Conservation (phyloP, 2,888 invertebrate species). For the Lithosia quadra region DNA sequence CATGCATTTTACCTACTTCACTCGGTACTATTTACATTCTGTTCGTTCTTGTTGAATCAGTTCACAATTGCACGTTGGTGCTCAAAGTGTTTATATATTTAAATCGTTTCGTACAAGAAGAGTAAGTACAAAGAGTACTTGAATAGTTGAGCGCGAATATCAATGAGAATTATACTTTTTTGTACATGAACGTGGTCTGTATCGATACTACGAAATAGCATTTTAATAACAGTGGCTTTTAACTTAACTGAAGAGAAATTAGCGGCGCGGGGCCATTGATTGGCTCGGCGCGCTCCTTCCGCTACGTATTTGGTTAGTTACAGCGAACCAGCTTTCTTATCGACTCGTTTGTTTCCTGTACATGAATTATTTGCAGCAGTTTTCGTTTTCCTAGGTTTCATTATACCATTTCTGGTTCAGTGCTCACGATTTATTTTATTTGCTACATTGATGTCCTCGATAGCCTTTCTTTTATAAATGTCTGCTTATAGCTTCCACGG, state of each 20-base stretch:
- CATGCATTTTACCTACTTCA: constrained; percentile 29
- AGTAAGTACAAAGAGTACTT: constrained; percentile 51
- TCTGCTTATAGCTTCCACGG: neutral
- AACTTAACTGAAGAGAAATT: constrained; percentile 48
- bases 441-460: neutral
- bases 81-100: constrained; percentile 54
- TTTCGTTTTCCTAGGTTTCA: constrained; percentile 51
- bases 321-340: constrained; percentile 56
- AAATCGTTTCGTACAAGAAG: constrained; percentile 39
- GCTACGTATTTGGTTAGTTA: constrained; percentile 54
- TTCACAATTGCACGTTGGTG: constrained; percentile 54
- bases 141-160: constrained; percentile 35
- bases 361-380: constrained; percentile 46
- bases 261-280: constrained; percentile 40
- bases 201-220: constrained; percentile 57
- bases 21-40: constrained; percentile 43
- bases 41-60: constrained; percentile 62
- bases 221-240: constrained; percentile 48
- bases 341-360: constrained; percentile 49
- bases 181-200: constrained; percentile 51
- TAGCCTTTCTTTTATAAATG: constrained; percentile 16
- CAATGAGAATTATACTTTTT: constrained; percentile 53
- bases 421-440: neutral
- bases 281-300: constrained; percentile 45
- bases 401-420: constrained; percentile 25